Percentiles rank a stretch among this genome's conserved stretches.
phyloP scores from a whole-genome alignment of 2,888 invertebrate species.

The Drosophila dives region DNA sequence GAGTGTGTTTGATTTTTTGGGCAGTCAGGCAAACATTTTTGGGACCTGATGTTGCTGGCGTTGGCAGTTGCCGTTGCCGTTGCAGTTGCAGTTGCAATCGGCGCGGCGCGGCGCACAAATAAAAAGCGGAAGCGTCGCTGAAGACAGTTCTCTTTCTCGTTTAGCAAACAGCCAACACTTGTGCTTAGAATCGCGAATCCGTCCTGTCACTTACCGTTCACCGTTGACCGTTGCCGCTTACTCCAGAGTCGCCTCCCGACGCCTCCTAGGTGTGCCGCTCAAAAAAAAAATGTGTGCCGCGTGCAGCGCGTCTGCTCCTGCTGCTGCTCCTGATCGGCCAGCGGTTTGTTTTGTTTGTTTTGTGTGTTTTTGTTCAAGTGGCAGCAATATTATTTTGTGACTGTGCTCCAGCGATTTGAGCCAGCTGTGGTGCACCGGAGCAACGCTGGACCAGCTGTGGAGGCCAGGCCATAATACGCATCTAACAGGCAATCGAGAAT shows the following conservation, averaged over 20 bases:
- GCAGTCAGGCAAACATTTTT: constrained; percentile 72
- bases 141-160: constrained; percentile 16
- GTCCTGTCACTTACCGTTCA: neutral
- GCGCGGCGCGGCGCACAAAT: constrained; percentile 66
- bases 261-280: constrained; percentile 1
- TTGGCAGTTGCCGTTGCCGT: constrained; percentile 62
- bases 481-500: constrained; percentile 38
- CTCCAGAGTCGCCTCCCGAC: neutral
- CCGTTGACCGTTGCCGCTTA: neutral
- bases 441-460: neutral
- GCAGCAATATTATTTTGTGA: constrained; percentile 41
- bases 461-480: constrained; percentile 25
- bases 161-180: constrained; percentile 30
- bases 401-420: constrained; percentile 17
- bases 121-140: constrained; percentile 75
- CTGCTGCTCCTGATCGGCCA: constrained; percentile 7
- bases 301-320: constrained; percentile 11
- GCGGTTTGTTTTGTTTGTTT: constrained; percentile 24
- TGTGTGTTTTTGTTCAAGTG: constrained; percentile 43
- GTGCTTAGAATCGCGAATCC: constrained; percentile 5
- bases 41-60: constrained; percentile 60
- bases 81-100: constrained; percentile 75
- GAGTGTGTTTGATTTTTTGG: constrained; percentile 54
- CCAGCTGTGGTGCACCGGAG: constrained; percentile 10
- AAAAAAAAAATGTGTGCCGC: constrained; percentile 34